Conservation (phyloP, 2,113 vertebrate genomes). For the Falcunculus frontatus region DNA sequence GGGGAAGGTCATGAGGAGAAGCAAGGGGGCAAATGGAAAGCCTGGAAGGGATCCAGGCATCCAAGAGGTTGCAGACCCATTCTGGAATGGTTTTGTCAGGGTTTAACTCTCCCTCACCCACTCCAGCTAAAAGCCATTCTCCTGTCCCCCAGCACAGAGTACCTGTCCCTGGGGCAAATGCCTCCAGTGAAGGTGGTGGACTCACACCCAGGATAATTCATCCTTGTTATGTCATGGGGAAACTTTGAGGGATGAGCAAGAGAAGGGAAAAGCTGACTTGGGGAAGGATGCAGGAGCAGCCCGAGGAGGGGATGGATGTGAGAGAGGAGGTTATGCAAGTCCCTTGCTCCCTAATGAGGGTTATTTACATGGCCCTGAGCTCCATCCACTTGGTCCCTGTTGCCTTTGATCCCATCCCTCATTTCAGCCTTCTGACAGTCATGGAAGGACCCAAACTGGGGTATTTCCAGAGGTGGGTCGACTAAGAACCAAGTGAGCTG, state of each 20-base stretch:
- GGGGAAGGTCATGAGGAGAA: neutral
- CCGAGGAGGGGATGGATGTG: neutral
- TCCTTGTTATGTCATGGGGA: neutral
- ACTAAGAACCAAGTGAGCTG: slow-evolving; percentile 57
- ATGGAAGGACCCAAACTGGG: slow-evolving; percentile 26
- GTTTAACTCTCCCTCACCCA: neutral
- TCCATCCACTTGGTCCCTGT: neutral
- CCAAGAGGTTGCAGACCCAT: accelerated
- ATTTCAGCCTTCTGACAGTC: slow-evolving; percentile 27
- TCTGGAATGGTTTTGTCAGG: neutral
- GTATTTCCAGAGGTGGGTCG: slow-evolving; percentile 49
- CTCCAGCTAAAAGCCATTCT: neutral
- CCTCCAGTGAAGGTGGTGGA: neutral
- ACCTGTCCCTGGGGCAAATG: neutral
- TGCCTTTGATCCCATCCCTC: neutral
- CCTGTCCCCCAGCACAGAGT: neutral
- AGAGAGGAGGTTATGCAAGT: neutral
- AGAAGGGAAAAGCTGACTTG: neutral
- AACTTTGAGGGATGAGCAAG: neutral
- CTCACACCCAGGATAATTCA: neutral
- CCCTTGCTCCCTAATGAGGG: neutral
- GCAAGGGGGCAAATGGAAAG: neutral
- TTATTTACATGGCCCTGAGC: neutral
- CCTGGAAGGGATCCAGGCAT: neutral
- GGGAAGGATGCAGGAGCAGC: neutral